Evolutionary conservation across 2,797 vertebrate genomes (phyloP), one percentile per base, ranked within the genome.

Genomic region (Argya squamiceps): DNA sequence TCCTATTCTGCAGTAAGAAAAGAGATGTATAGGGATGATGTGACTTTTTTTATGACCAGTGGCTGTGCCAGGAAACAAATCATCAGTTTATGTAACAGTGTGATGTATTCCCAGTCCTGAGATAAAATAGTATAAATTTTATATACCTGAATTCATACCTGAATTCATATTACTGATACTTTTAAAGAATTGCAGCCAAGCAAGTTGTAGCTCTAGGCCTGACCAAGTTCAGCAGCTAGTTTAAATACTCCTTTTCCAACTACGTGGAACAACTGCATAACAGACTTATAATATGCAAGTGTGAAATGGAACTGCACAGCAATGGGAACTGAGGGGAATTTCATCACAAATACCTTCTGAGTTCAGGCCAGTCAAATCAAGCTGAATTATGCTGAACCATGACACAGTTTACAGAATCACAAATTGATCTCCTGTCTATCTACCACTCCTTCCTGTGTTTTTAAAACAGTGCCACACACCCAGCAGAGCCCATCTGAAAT

Each of bases 131-230:
- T n/a, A n/a, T n/a, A n/a, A n/a, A n/a, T n/a, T n/a, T n/a, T n/a
- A n/a, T n/a, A n/a, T 32, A 76, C 8, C 15, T 1, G 11, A 65
- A 10, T 39, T 82, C 1, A 0, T 32, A 76, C 8, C 15, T 1
- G 11, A 65, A 10, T 39, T 82, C 1, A 0, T 19, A 70, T 29
- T 8, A 84, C 12, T 3, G 2, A 70, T 30, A 56, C 14, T 74
- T 84, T 6, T 17, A 2, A 56, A 73, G 64, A 89, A 74, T 32
- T 78, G 12, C 52, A 81, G 36, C 14, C 24, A 74, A 77, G n/a
- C 10, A 78, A 55, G 5, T 7, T 53, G 39, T 32, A 85, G n/a
- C 47, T 75, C 49, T 52, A 76, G 50, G 70, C 18, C 34, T 60
- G 36, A 67, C 7, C 6, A 13, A 60, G 26, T 60, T 70, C 55